Conservation (phyloP, 2,113 vertebrate genomes). For the Pipa parva region DNA sequence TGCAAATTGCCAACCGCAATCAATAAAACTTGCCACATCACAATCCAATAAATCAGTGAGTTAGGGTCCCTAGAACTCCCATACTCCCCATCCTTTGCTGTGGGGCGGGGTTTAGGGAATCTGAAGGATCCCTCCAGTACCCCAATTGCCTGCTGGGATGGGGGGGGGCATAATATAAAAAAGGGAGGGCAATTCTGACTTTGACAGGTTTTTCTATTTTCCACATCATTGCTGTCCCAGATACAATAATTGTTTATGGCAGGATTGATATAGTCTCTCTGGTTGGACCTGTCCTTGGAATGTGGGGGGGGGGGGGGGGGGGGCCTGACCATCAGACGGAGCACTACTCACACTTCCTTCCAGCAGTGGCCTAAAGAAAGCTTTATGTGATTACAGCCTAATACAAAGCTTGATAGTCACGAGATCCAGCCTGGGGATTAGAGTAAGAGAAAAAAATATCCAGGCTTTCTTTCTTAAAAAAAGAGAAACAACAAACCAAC, state of each 20-base stretch:
- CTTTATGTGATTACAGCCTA: constrained; percentile 68
- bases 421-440: constrained; percentile 55
- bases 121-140: no score
- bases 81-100: no score
- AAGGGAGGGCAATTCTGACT: no score
- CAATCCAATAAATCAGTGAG: no score
- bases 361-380: constrained; percentile 48
- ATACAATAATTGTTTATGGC: not conserved
- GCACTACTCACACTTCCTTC: not conserved
- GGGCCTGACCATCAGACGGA: constrained; percentile 13
- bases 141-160: no score
- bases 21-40: no score
- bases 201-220: no score
- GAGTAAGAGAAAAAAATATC: constrained; percentile 41
- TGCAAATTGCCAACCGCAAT: no score
- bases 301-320: constrained; percentile 4
- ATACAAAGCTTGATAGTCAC: constrained; percentile 61
- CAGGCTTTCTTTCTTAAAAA: constrained; percentile 38
- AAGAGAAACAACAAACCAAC: not conserved
- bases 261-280: not conserved
- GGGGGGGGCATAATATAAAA: no score
- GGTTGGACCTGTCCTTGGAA: constrained; percentile 4
- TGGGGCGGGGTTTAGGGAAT: no score
- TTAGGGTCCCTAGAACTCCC: no score
- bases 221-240: no score